These are phyloP conservation scores for Stramonita haemastoma DNA, from an alignment of 2,888 invertebrate species.

Conservation along the genomic window DNA sequence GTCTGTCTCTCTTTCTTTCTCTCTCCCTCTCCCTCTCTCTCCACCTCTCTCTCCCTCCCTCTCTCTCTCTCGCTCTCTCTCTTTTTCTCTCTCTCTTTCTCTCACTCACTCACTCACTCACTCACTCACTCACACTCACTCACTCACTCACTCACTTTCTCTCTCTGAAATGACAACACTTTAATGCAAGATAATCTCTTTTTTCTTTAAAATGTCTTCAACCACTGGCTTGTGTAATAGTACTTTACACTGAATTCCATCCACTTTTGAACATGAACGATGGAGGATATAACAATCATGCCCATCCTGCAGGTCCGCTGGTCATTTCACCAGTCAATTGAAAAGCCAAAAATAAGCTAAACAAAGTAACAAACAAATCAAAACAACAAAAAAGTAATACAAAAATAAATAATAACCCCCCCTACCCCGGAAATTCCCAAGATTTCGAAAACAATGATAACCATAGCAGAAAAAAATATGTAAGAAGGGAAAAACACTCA, in stretches of 20 bases:
- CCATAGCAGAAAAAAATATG: background rate
- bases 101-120: background rate
- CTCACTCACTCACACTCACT: background rate
- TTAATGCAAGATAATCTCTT: background rate
- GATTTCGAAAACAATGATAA: too few relatives aligned
- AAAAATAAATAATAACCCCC: too few relatives aligned
- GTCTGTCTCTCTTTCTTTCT: too few relatives aligned
- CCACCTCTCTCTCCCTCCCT: too few relatives aligned
- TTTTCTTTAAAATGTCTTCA: background rate
- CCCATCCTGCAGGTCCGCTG: too few relatives aligned
- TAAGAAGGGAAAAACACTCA: background rate
- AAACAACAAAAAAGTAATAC: background rate
- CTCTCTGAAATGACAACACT: too few relatives aligned
- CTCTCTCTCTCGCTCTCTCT: too few relatives aligned
- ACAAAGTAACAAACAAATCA: background rate
- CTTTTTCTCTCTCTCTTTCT: too few relatives aligned
- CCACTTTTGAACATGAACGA: background rate
- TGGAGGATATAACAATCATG: background rate
- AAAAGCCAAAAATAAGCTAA: too few relatives aligned
- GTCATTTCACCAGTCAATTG: too few relatives aligned
- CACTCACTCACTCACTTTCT: background rate
- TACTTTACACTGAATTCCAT: background rate
- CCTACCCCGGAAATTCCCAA: too few relatives aligned
- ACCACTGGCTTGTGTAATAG: background rate
- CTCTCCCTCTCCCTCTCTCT: too few relatives aligned